phyloP scores from a whole-genome alignment of 2,113 vertebrate genomes.

The Saccopteryx bilineata region DNA sequence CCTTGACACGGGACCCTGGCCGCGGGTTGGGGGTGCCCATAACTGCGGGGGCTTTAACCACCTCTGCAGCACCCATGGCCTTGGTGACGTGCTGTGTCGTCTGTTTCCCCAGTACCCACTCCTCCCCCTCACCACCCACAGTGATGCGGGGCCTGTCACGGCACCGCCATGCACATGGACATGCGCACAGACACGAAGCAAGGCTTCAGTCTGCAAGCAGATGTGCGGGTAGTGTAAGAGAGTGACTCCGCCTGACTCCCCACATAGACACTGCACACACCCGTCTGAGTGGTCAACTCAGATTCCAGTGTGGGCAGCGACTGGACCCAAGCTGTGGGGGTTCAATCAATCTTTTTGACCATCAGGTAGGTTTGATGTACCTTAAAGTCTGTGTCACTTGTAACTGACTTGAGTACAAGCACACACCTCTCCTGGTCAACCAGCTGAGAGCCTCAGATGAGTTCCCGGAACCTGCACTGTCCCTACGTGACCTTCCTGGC shows the following conservation, averaged over 20 bases:
- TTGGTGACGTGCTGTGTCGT: no score
- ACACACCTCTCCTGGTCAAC: fast-evolving
- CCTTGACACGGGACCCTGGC: no score
- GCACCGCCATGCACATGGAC: no score
- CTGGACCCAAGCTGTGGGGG: fast-evolving
- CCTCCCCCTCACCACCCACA: no score
- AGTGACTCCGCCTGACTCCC: no score
- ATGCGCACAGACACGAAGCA: background rate
- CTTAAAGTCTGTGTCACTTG: fast-evolving
- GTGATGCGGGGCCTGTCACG: no score
- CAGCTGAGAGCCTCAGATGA: background rate
- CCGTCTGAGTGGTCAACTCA: fast-evolving
- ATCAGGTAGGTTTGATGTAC: no score
- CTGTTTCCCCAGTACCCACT: no score
- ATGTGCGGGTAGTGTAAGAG: no score
- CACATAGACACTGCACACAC: fast-evolving
- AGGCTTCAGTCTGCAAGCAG: background rate
- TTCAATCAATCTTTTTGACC: background rate
- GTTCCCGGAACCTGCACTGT: fast-evolving
- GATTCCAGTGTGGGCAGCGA: fast-evolving
- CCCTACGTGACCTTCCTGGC: background rate
- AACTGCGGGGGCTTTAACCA: no score
- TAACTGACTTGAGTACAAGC: background rate
- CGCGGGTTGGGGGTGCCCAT: no score
- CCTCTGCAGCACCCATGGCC: no score